A percentile compares a stretch with the other conserved stretches of the same genome.
Conservation (phyloP, 2,113 vertebrate genomes). For the Rhabdomys dilectus region DNA sequence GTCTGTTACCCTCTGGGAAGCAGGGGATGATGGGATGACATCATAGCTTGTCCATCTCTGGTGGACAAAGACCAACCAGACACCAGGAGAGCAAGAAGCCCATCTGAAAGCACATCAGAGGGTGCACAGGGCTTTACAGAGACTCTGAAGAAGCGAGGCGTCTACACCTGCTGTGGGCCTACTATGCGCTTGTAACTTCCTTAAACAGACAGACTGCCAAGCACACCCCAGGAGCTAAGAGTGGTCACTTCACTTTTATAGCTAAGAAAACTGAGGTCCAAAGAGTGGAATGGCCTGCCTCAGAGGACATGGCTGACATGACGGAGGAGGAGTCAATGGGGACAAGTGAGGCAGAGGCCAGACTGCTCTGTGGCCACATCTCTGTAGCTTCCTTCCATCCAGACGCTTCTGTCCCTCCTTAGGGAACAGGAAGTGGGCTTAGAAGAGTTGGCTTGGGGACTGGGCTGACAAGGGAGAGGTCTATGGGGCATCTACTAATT, state of each 20-base stretch:
- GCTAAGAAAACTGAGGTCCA: background rate
- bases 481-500: accelerated
- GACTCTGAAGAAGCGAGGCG: background rate
- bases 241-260: background rate
- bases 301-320: background rate
- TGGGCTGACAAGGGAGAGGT: background rate
- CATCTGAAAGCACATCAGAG: background rate
- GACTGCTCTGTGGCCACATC: background rate
- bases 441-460: background rate
- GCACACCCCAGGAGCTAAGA: background rate
- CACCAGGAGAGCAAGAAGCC: background rate
- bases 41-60: background rate
- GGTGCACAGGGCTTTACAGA: background rate
- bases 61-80: background rate
- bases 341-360: background rate
- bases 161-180: background rate
- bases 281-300: too few relatives aligned
- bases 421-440: background rate
- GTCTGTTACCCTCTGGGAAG: background rate
- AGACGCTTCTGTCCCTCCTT: background rate
- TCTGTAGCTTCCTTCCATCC: background rate
- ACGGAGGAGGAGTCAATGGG: too few relatives aligned
- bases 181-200: background rate
- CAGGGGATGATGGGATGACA: background rate
- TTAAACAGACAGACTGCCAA: background rate